Conservation (phyloP, 2,797 vertebrate genomes). For the Falco columbarius region DNA sequence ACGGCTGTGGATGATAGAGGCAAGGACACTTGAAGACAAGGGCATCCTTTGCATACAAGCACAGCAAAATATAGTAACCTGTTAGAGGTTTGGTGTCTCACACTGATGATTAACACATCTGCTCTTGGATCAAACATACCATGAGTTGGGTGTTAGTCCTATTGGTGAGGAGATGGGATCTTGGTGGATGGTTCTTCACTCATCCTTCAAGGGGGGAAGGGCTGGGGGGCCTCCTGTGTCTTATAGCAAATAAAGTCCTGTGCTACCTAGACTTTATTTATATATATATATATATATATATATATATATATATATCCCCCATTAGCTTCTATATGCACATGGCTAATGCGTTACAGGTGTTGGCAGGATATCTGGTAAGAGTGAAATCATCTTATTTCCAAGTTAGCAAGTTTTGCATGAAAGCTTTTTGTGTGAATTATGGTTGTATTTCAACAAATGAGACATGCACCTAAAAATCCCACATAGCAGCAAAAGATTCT, state of each 20-base stretch:
- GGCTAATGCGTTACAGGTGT: not conserved
- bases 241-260: not conserved
- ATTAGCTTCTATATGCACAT: not conserved
- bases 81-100: not conserved
- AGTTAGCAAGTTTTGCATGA: not conserved
- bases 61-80: not conserved
- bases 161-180: not conserved
- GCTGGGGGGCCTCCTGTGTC: not conserved
- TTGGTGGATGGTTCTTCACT: not conserved
- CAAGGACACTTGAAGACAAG: not conserved
- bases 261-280: not conserved
- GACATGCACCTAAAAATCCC: not conserved
- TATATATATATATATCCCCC: too few relatives aligned
- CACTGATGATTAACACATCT: not conserved
- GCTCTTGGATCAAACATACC: not conserved
- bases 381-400: not conserved
- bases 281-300: not conserved
- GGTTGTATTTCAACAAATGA: not conserved
- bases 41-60: not conserved
- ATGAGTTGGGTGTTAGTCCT: not conserved
- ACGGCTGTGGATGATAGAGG: not conserved
- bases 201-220: fast-evolving
- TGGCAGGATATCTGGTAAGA: not conserved
- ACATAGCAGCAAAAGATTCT: not conserved
- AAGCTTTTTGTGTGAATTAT: not conserved